phyloP scores from a whole-genome alignment of 2,888 invertebrate genomes.

The Auanema sp. region DNA sequence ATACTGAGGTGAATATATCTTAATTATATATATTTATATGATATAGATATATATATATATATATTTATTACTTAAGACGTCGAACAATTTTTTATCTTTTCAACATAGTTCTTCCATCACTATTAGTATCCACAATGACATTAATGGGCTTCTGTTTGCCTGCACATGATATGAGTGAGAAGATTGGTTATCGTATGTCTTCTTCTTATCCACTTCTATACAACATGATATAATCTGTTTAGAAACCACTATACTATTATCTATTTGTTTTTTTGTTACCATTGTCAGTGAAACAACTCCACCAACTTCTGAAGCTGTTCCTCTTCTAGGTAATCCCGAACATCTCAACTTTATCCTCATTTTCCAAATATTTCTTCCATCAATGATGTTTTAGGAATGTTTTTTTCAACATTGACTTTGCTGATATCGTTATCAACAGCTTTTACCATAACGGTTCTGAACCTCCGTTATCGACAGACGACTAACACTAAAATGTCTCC shows the following conservation, averaged over 20 bases:
- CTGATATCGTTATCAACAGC: slow-evolving; percentile 52
- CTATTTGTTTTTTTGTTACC: slow-evolving; percentile 95
- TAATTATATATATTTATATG: not conserved
- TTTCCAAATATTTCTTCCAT: not conserved
- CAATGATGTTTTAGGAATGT: slow-evolving; percentile 38
- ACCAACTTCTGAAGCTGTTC: slow-evolving; percentile 78
- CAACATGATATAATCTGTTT: slow-evolving; percentile 6
- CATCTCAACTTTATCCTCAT: not conserved
- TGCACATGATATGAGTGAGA: slow-evolving; percentile 58
- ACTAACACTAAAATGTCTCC: slow-evolving; percentile 48
- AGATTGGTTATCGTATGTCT: slow-evolving; percentile 52
- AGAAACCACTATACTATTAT: slow-evolving; percentile 70
- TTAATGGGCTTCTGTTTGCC: slow-evolving; percentile 56
- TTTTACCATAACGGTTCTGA: slow-evolving; percentile 53
- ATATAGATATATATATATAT: not conserved
- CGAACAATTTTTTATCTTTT: slow-evolving; percentile 52
- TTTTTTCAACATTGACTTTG: slow-evolving; percentile 52
- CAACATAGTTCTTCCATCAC: slow-evolving; percentile 49
- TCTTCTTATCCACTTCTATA: not conserved
- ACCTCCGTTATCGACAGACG: slow-evolving; percentile 53
- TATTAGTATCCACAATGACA: slow-evolving; percentile 62
- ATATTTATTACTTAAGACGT: slow-evolving; percentile 24
- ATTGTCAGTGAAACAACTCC: slow-evolving; percentile 96
- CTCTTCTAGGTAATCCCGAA: slow-evolving; percentile 35
- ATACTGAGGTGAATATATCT: slow-evolving; percentile 26